Conservation (phyloP, 2,797 vertebrate genomes). For the Decapterus maruadsi region DNA sequence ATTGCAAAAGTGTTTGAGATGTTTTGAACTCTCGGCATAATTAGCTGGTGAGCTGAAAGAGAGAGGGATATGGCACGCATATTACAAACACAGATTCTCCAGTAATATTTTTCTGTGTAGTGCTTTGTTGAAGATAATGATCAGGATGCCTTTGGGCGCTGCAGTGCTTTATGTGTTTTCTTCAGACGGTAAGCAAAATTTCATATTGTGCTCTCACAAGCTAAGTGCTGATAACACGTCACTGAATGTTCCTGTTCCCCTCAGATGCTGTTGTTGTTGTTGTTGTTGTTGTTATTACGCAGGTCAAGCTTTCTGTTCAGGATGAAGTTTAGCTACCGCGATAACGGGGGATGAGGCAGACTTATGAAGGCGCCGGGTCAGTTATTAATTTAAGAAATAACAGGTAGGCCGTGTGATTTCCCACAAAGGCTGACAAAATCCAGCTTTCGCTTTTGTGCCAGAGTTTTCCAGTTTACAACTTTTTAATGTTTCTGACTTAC, state of each 20-base stretch:
- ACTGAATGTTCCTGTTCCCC: conserved; percentile 5
- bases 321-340: background rate
- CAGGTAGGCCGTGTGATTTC: background rate
- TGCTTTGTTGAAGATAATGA: conserved; percentile 3
- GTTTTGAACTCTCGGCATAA: conserved; percentile 50
- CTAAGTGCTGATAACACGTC: background rate
- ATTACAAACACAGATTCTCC: background rate
- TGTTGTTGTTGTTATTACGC: background rate
- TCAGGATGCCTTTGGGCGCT: background rate
- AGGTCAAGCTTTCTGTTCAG: background rate
- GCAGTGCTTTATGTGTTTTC: background rate
- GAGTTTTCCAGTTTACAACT: no score
- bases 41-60: conserved; percentile 32
- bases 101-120: background rate
- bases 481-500: background rate
- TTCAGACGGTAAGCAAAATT: conserved; percentile 6
- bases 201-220: background rate
- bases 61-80: background rate
- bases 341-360: background rate
- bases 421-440: background rate
- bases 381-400: background rate
- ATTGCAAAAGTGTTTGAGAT: conserved; percentile 36
- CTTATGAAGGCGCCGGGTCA: background rate
- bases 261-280: background rate
- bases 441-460: background rate